phyloP scores from a whole-genome alignment of 2,888 invertebrate genomes.

The Eilema sororculum region DNA sequence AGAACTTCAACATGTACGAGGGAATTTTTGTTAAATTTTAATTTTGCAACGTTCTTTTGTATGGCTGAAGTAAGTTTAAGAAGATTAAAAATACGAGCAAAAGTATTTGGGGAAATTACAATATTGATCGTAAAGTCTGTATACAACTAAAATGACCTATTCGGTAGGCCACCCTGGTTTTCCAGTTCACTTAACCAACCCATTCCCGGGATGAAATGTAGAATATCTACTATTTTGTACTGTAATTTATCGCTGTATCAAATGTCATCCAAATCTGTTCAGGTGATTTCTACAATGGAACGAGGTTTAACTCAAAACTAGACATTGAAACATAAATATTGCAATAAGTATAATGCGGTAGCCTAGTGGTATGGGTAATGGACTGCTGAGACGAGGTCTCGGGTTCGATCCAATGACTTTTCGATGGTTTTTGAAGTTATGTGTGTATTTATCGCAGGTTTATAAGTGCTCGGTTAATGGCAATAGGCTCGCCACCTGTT shows the following conservation, averaged over 20 bases:
- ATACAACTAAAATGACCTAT: background rate
- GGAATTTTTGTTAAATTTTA: slow-evolving; percentile 25
- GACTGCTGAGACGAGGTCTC: too few species aligned
- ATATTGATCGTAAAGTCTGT: background rate
- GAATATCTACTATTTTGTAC: background rate
- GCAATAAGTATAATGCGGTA: too few species aligned
- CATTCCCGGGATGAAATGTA: background rate
- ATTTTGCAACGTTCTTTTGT: slow-evolving; percentile 23
- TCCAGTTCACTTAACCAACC: background rate
- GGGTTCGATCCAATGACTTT: too few species aligned
- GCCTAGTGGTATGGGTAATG: too few species aligned
- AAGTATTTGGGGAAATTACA: background rate
- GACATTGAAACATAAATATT: too few species aligned
- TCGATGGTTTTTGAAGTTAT: too few species aligned
- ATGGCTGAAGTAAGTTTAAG: slow-evolving; percentile 14
- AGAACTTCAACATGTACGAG: slow-evolving; percentile 29
- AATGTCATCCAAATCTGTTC: background rate
- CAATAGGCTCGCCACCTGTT: too few species aligned
- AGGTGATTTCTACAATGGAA: too few species aligned
- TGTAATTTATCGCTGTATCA: background rate
- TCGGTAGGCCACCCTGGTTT: background rate
- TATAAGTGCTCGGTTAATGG: too few species aligned
- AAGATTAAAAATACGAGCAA: slow-evolving; percentile 4
- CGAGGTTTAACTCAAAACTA: too few species aligned
- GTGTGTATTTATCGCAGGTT: too few species aligned